These are phyloP conservation scores for Schrankia costaestrigalis DNA, from an alignment of 2,888 invertebrate species.

Conservation along the genomic window DNA sequence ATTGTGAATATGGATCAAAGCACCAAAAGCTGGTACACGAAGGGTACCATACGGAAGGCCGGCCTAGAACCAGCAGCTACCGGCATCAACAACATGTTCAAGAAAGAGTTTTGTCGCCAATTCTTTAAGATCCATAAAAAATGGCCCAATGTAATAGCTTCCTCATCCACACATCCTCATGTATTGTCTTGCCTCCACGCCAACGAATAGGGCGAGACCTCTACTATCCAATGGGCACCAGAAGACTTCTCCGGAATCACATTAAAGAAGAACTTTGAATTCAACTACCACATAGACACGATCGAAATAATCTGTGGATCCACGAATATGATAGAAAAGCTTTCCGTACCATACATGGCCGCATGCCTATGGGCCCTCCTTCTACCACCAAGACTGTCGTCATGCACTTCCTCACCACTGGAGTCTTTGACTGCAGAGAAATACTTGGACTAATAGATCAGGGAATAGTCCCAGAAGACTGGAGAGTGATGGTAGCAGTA, in stretches of 20 bases:
- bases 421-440: neutral
- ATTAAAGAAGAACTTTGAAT: neutral
- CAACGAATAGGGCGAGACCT: neutral
- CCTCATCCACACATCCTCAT: neutral
- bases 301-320: neutral
- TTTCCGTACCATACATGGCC: neutral
- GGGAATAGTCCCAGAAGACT: neutral
- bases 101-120: slow-evolving; percentile 1
- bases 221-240: neutral
- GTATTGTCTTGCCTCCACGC: neutral
- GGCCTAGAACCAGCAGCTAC: too few species aligned
- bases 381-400: neutral
- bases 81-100: too few species aligned
- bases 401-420: neutral
- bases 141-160: neutral
- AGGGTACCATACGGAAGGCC: too few species aligned
- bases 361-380: neutral
- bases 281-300: too few species aligned
- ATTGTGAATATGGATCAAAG: too few species aligned
- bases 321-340: neutral
- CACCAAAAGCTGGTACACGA: too few species aligned
- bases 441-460: neutral
- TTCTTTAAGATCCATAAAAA: neutral
- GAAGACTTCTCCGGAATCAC: neutral
- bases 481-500: neutral